Evolutionary conservation across 1,140 invertebrate genomes (phyloP).

Genomic region (Mactra quadrangularis): DNA sequence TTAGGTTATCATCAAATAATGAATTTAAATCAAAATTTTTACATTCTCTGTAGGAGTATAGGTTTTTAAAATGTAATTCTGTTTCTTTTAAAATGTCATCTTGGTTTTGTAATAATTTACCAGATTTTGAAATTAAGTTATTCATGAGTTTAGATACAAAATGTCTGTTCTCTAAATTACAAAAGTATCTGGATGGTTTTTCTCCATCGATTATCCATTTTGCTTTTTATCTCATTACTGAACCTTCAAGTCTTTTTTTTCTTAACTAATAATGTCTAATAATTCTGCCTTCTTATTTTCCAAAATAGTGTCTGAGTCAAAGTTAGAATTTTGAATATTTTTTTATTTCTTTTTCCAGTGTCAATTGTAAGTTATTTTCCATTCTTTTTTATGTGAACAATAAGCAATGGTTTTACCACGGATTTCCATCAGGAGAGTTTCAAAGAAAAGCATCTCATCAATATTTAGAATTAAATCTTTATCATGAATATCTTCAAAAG

Average conservation of each 20-base stretch:
- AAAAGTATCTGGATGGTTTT: conserved; percentile 1
- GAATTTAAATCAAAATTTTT: not conserved
- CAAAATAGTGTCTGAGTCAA: no score
- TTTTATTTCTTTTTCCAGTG: no score
- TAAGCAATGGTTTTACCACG: no score
- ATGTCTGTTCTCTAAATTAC: no score
- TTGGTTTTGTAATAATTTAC: no score
- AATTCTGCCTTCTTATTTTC: not conserved
- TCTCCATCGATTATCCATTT: no score
- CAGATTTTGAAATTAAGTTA: not conserved
- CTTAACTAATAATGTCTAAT: not conserved
- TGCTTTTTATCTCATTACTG: no score
- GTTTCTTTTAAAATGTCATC: no score
- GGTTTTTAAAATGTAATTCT: conserved; percentile 32
- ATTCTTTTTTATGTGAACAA: conserved; percentile 28
- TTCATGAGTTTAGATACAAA: conserved; percentile 31
- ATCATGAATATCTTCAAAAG: conserved; percentile 15
- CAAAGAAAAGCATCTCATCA: conserved; percentile 43
- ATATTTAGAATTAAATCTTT: conserved; percentile 6
- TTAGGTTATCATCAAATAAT: no score
- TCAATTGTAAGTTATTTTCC: conserved; percentile 7
- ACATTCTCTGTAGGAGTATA: not conserved
- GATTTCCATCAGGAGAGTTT: conserved; percentile 40
- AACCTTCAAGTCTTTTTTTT: no score
- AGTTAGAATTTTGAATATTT: no score